These are phyloP conservation scores for Clarias fuscus DNA, from an alignment of 2,797 vertebrate genomes.

Conservation along the genomic window DNA sequence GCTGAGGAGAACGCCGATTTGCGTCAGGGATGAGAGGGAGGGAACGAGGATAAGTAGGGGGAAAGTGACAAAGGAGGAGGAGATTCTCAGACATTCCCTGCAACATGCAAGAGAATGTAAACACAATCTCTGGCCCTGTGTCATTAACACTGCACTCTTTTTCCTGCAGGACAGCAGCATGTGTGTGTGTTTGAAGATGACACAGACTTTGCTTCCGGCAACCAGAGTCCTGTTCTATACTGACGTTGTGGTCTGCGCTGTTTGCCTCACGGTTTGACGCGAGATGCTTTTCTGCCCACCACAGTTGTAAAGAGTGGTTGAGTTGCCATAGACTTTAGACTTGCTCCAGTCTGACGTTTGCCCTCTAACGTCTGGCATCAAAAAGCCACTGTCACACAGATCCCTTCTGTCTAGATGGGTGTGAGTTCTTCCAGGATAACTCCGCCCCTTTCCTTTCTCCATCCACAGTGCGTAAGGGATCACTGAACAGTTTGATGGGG, in stretches of 20 bases:
- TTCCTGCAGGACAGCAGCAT: not conserved
- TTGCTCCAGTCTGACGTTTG: not conserved
- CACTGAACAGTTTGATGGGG: not conserved
- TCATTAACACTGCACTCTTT: not conserved
- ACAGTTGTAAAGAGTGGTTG: not conserved
- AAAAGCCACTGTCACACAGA: not conserved
- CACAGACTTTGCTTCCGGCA: not conserved
- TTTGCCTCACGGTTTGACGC: not conserved
- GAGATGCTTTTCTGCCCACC: not conserved
- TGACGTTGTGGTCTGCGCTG: not conserved
- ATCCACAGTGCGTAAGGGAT: not conserved
- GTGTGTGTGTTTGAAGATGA: not conserved
- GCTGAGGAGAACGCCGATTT: not conserved
- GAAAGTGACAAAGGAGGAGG: not conserved
- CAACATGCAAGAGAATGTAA: conserved; percentile 9
- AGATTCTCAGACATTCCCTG: conserved; percentile 10
- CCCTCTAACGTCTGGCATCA: not conserved
- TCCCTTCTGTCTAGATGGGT: not conserved
- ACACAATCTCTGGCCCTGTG: not conserved
- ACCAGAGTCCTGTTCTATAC: not conserved
- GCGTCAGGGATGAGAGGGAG: conserved; percentile 7
- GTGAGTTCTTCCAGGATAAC: not conserved
- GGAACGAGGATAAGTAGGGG: not conserved
- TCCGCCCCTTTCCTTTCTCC: no score
- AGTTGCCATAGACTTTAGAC: not conserved